phyloP scores from a whole-genome alignment of 2,888 invertebrate species.

The Scaptomyza cyrtandrae region DNA sequence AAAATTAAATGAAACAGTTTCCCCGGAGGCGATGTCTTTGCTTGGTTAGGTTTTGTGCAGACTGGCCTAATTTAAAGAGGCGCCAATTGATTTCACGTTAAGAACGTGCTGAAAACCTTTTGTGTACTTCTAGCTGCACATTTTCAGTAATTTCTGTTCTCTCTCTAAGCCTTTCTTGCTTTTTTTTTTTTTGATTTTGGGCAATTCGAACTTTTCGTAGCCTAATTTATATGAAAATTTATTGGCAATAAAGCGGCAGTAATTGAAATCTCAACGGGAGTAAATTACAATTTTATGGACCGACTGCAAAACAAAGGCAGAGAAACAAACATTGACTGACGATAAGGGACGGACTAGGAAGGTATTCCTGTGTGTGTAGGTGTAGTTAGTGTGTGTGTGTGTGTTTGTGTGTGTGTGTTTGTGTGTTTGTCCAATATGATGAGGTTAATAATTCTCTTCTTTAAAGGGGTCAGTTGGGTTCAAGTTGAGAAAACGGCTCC shows the following conservation, averaged over 20 bases:
- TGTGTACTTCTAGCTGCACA: constrained; percentile 13
- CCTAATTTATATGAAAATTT: constrained; percentile 81
- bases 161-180: constrained; percentile 21
- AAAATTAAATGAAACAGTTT: not conserved
- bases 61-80: constrained; percentile 36
- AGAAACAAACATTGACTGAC: constrained; percentile 3
- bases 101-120: constrained; percentile 53
- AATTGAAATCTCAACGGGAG: constrained; percentile 80
- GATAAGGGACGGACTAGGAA: constrained; percentile 37
- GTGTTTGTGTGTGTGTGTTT: not conserved
- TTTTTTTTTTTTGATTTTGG: constrained; percentile 11
- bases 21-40: not conserved
- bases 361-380: not conserved
- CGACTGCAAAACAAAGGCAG: constrained; percentile 35
- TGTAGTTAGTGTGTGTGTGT: constrained; percentile 6
- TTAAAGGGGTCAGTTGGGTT: constrained; percentile 55
- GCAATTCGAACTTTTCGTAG: constrained; percentile 52
- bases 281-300: constrained; percentile 81
- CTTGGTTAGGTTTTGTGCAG: too few relatives aligned
- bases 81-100: constrained; percentile 64
- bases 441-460: constrained; percentile 75
- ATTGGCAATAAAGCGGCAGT: constrained; percentile 81
- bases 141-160: constrained; percentile 23
- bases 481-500: constrained; percentile 21
- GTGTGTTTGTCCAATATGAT: constrained; percentile 46